Evolutionary conservation across 1,140 invertebrate genomes (phyloP), one percentile per base, ranked within the genome.

Genomic region (Trichoplusia ni): DNA sequence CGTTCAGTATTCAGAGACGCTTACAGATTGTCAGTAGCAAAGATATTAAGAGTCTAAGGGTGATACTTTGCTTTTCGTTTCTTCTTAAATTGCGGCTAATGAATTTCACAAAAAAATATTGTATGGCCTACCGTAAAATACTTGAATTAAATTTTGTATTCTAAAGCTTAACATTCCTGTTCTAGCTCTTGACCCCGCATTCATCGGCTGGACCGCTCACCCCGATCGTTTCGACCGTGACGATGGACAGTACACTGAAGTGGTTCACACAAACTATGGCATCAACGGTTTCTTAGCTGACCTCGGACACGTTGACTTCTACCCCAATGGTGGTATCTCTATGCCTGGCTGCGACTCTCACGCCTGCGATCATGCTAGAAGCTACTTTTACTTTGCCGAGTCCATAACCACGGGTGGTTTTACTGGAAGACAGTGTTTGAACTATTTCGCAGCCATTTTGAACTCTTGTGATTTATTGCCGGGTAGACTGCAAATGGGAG

Each of bases 241-340:
- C 18, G 93, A 94, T 69, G 93, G 90, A 0, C 13, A 81, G 0
- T 92, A 92, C 61, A 93, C 94, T 0, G 92, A 94, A 82, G 91
- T 93, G 0, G 92, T 95, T 53, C 94, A 95, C 64, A 94, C 94
- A 0, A 92, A 93, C 66, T 91, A 81, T 27, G 91, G 91, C 11
- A 33, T 86, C 13, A 77, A 90, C 7, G 92, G 92, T 1, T 86
- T 91, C 64, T 33, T 69, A 0, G 72, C 75, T 6, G 78, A 90
- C 0, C 67, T 93, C 1, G 93, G 90, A 8, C 95, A 94, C 69
- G 92, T 91, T 2, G 94, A 95, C 75, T 95, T 94, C 69, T 95
- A 93, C 77, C 92, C 93, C 5, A 95, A 95, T 67, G 94, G 93
- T 25, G 93, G 93, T 1, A 79, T 77, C 8, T 71, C 78, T 0